A percentile compares a stretch with the other conserved stretches of the same genome.
These are phyloP conservation scores for Zingel zingel DNA, from an alignment of 2,113 vertebrate species.

Conservation along the genomic window DNA sequence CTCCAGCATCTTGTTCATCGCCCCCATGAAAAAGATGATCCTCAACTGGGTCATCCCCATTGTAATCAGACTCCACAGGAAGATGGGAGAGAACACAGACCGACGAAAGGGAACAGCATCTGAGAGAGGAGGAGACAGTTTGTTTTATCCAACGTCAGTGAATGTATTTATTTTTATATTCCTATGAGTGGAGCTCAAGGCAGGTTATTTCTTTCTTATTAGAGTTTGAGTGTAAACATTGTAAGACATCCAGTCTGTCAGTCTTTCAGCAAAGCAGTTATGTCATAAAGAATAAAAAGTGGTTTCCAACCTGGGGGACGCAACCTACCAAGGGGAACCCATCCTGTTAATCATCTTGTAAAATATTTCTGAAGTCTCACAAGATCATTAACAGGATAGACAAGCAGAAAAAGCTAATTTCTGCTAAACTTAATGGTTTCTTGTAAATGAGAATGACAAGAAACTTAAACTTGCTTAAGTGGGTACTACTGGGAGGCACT, in stretches of 20 bases:
- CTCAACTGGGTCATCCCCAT: constrained; percentile 93
- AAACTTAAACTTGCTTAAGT: no score
- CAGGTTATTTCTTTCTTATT: neutral
- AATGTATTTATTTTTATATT: neutral
- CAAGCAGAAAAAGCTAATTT: neutral
- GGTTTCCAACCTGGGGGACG: neutral
- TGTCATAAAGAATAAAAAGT: neutral
- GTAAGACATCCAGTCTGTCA: neutral
- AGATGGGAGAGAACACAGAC: constrained; percentile 90
- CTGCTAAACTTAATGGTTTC: neutral
- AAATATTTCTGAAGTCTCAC: neutral
- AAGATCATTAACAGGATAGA: neutral
- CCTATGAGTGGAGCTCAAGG: neutral
- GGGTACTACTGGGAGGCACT: no score
- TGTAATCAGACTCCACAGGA: constrained; percentile 92
- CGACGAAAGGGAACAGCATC: constrained; percentile 83
- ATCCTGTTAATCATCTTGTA: neutral
- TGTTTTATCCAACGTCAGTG: neutral
- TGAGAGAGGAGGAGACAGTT: constrained; percentile 50
- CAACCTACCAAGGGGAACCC: neutral
- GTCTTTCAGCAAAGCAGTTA: neutral
- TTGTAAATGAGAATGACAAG: neutral
- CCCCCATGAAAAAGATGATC: constrained; percentile 93
- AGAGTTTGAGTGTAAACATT: neutral
- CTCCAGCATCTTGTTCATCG: constrained; percentile 95